Evolutionary conservation across 1,140 invertebrate species (phyloP).

Genomic region (Trissolcus basalis): DNA sequence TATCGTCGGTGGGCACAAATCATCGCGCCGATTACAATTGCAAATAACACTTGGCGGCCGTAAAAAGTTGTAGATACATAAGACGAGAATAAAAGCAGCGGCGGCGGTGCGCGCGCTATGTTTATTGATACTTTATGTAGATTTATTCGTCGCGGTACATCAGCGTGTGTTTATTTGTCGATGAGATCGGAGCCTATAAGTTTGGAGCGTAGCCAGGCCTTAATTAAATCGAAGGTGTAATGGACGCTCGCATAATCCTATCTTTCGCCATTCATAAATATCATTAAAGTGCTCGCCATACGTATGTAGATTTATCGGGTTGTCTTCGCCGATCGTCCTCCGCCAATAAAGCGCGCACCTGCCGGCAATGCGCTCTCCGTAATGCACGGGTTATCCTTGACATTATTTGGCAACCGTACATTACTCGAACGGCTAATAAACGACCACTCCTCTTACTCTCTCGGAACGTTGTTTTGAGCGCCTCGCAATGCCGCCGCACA

Average conservation of each 20-base stretch:
- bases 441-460: slow-evolving; percentile 54
- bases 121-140: slow-evolving; percentile 52
- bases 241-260: slow-evolving; percentile 47
- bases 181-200: slow-evolving; percentile 6
- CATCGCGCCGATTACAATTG: slow-evolving; percentile 40
- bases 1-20: slow-evolving; percentile 32
- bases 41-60: slow-evolving; percentile 26
- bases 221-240: slow-evolving; percentile 56
- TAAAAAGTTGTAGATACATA: slow-evolving; percentile 49
- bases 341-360: slow-evolving; percentile 61
- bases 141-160: slow-evolving; percentile 47
- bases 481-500: slow-evolving; percentile 31
- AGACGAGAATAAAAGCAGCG: slow-evolving; percentile 20
- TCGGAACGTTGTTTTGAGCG: no score
- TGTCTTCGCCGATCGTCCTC: slow-evolving; percentile 47
- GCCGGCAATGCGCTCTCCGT: slow-evolving; percentile 54
- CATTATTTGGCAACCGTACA: slow-evolving; percentile 68
- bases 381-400: slow-evolving; percentile 72
- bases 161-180: slow-evolving; percentile 40
- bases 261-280: slow-evolving; percentile 50
- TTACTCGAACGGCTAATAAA: slow-evolving; percentile 63
- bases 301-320: slow-evolving; percentile 46
- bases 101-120: slow-evolving; percentile 23
- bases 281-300: slow-evolving; percentile 25
- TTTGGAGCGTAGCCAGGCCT: slow-evolving; percentile 15